A percentile compares a stretch with the other conserved stretches of the same genome.
Conservation (phyloP, 2,797 vertebrate species). For the Anniella stebbinsi region DNA sequence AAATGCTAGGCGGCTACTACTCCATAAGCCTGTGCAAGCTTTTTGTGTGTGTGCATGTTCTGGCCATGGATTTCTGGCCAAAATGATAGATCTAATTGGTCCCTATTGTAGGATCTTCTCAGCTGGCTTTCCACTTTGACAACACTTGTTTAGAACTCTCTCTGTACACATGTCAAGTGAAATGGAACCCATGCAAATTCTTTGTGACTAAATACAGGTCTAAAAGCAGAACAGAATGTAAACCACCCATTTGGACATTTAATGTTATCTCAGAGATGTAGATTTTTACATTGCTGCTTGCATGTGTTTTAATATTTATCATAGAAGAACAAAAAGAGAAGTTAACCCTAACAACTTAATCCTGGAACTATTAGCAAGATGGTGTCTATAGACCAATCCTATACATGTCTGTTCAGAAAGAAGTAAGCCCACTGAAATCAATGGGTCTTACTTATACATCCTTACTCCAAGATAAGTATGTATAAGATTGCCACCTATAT, state of each 20-base stretch:
- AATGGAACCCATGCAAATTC: constrained; percentile 22
- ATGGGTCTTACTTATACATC: too few relatives aligned
- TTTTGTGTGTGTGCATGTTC: neutral
- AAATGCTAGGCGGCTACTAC: neutral
- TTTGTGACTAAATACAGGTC: constrained; percentile 2
- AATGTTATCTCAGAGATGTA: constrained; percentile 6
- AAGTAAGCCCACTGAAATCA: too few relatives aligned
- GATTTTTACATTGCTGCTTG: neutral
- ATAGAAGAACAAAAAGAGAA: neutral
- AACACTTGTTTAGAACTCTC: constrained; percentile 4
- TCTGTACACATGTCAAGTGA: constrained; percentile 15
- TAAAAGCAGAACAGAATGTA: constrained; percentile 4
- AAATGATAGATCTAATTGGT: constrained; percentile 1
- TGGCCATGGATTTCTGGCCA: constrained; percentile 3
- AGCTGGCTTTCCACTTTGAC: neutral
- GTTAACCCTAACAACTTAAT: neutral
- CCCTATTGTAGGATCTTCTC: neutral
- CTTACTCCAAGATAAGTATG: too few relatives aligned
- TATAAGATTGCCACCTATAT: neutral
- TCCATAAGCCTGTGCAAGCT: too few relatives aligned
- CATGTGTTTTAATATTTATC: neutral
- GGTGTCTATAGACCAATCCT: neutral
- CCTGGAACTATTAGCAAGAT: neutral
- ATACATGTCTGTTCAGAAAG: too few relatives aligned
- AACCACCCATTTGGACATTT: constrained; percentile 2